Base-by-base conservation (phyloP, 2,888 invertebrate species). In the Hydriomena furcata region DNA sequence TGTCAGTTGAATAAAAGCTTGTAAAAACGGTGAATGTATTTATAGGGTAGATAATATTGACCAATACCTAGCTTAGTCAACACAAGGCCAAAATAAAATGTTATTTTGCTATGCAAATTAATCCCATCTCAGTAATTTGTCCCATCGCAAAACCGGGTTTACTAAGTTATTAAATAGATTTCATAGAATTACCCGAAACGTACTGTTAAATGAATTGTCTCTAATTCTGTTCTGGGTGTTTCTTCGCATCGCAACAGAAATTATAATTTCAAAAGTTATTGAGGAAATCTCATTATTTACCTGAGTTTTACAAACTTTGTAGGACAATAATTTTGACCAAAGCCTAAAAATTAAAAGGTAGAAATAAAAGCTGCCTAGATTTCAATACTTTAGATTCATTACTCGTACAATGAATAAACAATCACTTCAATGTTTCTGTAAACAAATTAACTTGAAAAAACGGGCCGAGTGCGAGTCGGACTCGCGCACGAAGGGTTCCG, bases 141-240 rank as follows among this genome's bases (percentile, higher is more conserved):
- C 34, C 34, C 27, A 34, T 41, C 21, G 40, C 7, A 12, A 21
- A 43, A 25, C 25, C 34, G 7, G 13, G 17, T 24, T 11, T 8
- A 20, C 20, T 20, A 32, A 34, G 25, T 35, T 17, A 11, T 25
- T 21, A 17, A 43, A 32, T 20, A 20, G 10, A 27, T 43, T 35
- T 25, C 17, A 34, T 12, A 24, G 34, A 43, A 21, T 31, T 10
- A 10, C 27, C 17, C 30, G 5, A 20, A 21, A 27, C 35, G 43
- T 27, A 35, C 11, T 17, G 24, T 40, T 36, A 10, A 24, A n/a
- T 7, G 38, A 27, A 32, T 41, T 23, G 36, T 6, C 30, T 41
- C 30, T 28, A 8, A 40, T 41, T 20, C 30, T 32, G 32, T 20
- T 24, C 10, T 13, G 31, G 24, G 7, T n/a, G 7, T 25, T 37